These are phyloP conservation scores for Stigmatopora nigra DNA, from an alignment of 2,113 vertebrate species.

Conservation along the genomic window DNA sequence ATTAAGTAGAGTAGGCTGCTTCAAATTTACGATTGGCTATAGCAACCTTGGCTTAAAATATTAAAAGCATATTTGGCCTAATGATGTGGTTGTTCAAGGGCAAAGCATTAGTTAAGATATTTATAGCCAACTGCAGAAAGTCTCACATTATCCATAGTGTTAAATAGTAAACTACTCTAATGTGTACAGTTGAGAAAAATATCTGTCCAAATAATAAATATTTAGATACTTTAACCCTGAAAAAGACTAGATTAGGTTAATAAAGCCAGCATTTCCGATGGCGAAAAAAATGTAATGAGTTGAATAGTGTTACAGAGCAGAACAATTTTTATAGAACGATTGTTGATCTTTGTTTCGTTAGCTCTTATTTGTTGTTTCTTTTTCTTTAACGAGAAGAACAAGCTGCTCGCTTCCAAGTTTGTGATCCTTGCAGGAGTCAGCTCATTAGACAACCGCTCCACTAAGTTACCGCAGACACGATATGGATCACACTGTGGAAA, in stretches of 20 bases:
- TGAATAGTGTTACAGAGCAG: constrained; percentile 16
- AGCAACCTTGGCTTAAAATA: not conserved
- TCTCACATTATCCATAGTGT: not conserved
- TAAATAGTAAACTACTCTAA: not conserved
- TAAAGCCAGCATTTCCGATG: not conserved
- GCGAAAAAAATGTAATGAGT: not conserved
- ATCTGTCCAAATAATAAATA: no score
- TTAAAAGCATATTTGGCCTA: constrained; percentile 14
- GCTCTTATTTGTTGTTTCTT: not conserved
- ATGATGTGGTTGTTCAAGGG: constrained; percentile 8
- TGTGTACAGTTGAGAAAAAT: not conserved
- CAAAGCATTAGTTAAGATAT: not conserved
- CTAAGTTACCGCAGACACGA: constrained; percentile 31
- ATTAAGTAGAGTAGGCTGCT: constrained; percentile 10
- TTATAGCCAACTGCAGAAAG: not conserved
- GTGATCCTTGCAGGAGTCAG: constrained; percentile 43
- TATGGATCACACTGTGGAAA: constrained; percentile 23
- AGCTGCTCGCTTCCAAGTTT: constrained; percentile 14
- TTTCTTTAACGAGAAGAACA: constrained; percentile 30
- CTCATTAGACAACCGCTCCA: constrained; percentile 40
- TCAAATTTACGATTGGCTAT: not conserved
- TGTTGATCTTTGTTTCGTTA: not conserved
- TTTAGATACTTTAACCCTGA: no score
- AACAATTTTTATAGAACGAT: constrained; percentile 6
- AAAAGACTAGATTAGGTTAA: not conserved